A percentile compares a stretch with the other conserved stretches of the same genome.
These are phyloP conservation scores for Pachypanchax playfairii DNA, from an alignment of 2,113 vertebrate genomes.

Conservation along the genomic window DNA sequence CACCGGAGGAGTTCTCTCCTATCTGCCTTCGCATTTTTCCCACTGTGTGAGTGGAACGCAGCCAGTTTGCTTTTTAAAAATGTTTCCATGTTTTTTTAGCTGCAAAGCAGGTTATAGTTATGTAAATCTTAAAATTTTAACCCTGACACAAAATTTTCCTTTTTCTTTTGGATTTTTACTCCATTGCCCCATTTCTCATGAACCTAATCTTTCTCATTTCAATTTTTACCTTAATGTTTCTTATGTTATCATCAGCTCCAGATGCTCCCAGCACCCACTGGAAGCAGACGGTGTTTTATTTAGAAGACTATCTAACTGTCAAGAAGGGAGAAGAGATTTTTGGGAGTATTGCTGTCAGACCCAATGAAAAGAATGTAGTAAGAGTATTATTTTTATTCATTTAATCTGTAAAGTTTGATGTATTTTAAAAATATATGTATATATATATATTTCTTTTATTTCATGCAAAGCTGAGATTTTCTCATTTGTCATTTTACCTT, in stretches of 20 bases:
- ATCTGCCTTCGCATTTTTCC: slow-evolving; percentile 43
- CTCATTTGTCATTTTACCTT: neutral
- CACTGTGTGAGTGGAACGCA: slow-evolving; percentile 31
- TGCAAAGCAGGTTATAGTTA: neutral
- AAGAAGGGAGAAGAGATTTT: slow-evolving; percentile 95
- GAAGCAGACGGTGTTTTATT: slow-evolving; percentile 98
- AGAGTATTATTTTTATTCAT: slow-evolving; percentile 48
- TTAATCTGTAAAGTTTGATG: too few relatives aligned
- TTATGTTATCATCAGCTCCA: slow-evolving; percentile 80
- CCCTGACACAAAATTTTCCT: neutral
- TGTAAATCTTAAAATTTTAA: slow-evolving; percentile 6
- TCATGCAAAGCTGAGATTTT: too few relatives aligned
- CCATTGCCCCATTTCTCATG: neutral
- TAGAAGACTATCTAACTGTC: slow-evolving; percentile 97
- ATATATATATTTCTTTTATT: too few relatives aligned
- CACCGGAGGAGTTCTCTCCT: slow-evolving; percentile 30
- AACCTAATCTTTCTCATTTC: neutral
- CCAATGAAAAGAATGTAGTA: slow-evolving; percentile 96
- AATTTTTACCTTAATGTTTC: neutral
- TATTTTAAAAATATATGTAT: too few relatives aligned
- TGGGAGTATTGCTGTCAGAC: slow-evolving; percentile 92
- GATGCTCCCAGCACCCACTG: slow-evolving; percentile 96
- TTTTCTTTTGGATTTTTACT: neutral
- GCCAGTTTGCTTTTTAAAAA: slow-evolving; percentile 7
- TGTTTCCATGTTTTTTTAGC: neutral